Evolutionary conservation across 2,888 invertebrate genomes (phyloP).

Genomic region (Ethmia dodecea): DNA sequence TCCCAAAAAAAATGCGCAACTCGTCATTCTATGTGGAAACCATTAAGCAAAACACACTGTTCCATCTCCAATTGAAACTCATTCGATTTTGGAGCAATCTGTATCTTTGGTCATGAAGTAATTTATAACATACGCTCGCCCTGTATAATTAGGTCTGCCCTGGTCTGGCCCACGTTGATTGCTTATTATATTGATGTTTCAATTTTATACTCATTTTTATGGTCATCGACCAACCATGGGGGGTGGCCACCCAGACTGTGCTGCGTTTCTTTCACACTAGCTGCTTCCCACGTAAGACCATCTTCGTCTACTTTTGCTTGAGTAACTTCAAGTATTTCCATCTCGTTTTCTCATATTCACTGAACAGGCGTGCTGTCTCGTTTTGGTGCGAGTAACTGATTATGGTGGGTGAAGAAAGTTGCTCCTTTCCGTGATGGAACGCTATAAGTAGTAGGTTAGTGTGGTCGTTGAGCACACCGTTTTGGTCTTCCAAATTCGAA

Average conservation of each 20-base stretch:
- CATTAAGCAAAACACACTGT: background rate
- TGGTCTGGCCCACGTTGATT: slow-evolving; percentile 58
- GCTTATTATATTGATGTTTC: slow-evolving; percentile 79
- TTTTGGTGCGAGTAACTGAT: slow-evolving; percentile 40
- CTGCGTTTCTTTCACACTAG: slow-evolving; percentile 38
- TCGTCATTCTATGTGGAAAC: background rate
- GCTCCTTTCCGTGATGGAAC: slow-evolving; percentile 40
- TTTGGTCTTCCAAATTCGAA: slow-evolving; percentile 28
- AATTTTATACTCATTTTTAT: slow-evolving; percentile 78
- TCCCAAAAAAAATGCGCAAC: too few species aligned
- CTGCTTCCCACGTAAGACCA: slow-evolving; percentile 29
- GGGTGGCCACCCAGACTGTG: slow-evolving; percentile 74
- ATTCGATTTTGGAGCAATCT: slow-evolving; percentile 53
- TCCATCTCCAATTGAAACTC: background rate
- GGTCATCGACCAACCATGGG: slow-evolving; percentile 77
- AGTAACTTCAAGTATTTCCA: slow-evolving; percentile 35
- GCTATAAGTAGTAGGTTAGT: slow-evolving; percentile 22
- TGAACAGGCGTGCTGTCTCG: slow-evolving; percentile 17
- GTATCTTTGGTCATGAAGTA: slow-evolving; percentile 57
- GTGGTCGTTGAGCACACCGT: slow-evolving; percentile 10
- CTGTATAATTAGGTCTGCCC: slow-evolving; percentile 70
- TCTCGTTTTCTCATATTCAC: slow-evolving; percentile 39
- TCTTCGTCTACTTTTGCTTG: slow-evolving; percentile 51
- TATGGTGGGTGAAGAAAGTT: slow-evolving; percentile 62
- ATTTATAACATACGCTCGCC: slow-evolving; percentile 66